Evolutionary conservation across 1,140 invertebrate species (phyloP).

Genomic region (Apocrypta bakeri): DNA sequence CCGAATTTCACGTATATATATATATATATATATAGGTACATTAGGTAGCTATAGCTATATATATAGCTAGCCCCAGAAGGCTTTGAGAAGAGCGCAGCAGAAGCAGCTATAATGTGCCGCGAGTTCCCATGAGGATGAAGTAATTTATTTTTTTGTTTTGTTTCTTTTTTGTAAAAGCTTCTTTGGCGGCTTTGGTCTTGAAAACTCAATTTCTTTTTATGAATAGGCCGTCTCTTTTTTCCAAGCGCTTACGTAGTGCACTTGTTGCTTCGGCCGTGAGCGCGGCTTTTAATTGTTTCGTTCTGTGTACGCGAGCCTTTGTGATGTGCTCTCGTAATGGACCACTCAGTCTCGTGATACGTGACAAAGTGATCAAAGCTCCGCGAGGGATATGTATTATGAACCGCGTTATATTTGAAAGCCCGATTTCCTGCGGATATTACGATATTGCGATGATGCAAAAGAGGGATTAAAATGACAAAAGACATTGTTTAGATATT

Average conservation of each 20-base stretch:
- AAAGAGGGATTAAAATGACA: neutral
- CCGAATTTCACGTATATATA: constrained; percentile 17
- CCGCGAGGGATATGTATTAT: neutral
- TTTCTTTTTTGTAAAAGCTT: neutral
- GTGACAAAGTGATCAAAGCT: too few relatives aligned
- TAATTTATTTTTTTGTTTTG: constrained; percentile 23
- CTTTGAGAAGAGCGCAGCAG: neutral
- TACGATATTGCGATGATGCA: too few relatives aligned
- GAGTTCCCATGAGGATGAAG: constrained; percentile 32
- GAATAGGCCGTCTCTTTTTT: neutral
- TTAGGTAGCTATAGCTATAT: too few relatives aligned
- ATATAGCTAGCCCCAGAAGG: too few relatives aligned
- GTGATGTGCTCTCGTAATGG: neutral
- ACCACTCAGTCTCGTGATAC: neutral
- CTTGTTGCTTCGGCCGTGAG: neutral
- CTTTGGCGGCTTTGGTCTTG: neutral
- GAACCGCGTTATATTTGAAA: too few relatives aligned
- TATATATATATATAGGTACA: too few relatives aligned
- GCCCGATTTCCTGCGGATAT: too few relatives aligned
- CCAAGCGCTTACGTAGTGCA: neutral
- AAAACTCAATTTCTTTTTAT: constrained; percentile 44
- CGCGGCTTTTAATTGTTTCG: constrained; percentile 1
- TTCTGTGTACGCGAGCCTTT: neutral
- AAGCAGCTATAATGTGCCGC: neutral
- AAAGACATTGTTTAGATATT: neutral